Percentiles rank a stretch among this genome's conserved stretches.
These are phyloP conservation scores for Falcunculus frontatus DNA, from an alignment of 2,113 vertebrate genomes.

Conservation along the genomic window DNA sequence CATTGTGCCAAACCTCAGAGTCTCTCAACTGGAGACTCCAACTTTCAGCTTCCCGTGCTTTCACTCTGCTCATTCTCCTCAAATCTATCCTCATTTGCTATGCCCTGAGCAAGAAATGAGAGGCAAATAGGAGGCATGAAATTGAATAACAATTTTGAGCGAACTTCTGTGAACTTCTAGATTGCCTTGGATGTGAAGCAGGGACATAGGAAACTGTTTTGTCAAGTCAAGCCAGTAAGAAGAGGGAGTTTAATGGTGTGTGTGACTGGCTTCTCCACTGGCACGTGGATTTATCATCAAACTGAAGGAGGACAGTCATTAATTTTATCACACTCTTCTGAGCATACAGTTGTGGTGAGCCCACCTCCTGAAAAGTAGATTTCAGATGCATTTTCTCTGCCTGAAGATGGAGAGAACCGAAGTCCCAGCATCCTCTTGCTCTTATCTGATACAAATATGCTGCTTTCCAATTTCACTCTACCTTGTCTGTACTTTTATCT, in stretches of 20 bases:
- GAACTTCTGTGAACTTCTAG: not conserved
- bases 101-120: not conserved
- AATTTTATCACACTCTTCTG: not conserved
- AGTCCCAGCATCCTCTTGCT: not conserved
- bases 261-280: not conserved
- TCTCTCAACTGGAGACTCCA: not conserved
- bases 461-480: not conserved
- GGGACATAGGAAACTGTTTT: not conserved
- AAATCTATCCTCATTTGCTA: not conserved
- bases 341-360: not conserved
- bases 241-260: not conserved
- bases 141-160: not conserved
- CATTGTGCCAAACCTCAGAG: not conserved
- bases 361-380: not conserved
- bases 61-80: not conserved
- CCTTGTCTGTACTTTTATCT: not conserved
- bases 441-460: not conserved
- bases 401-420: not conserved
- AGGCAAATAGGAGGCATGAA: not conserved
- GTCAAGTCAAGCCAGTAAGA: not conserved
- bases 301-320: not conserved
- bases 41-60: fast-evolving
- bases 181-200: not conserved
- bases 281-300: not conserved
- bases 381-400: not conserved